Evolutionary conservation across 2,113 vertebrate species (phyloP), one percentile per base, ranked within the genome.

Genomic region (Pithys albifrons): DNA sequence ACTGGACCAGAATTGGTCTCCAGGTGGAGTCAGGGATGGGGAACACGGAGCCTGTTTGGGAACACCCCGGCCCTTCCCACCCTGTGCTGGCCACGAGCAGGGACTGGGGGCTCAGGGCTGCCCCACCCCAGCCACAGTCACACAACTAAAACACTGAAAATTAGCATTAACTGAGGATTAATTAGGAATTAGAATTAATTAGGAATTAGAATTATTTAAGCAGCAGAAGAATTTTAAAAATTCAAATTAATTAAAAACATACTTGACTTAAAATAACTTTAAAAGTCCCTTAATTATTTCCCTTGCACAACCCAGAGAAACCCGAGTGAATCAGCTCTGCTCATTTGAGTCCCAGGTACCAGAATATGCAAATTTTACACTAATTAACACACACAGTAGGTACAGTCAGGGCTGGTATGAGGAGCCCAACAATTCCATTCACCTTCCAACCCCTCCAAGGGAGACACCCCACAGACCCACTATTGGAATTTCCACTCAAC

Each of bases 21-120:
- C 58, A 15, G 81, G 81, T 10, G 3, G 20, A 20, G 31, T 6
- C 24, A 8, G n/a, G 11, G 31, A 45, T 19, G 25, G 35, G 65
- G 65, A 51, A 49, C 28, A 29, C 0, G 2, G 64, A 35, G 62
- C 8, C 16, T 0, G 25, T 1, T 37, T 29, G 4, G 31, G 12
- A 61, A 28, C 71, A 39, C n/a, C 31, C 71, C 17, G 5, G 49
- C 49, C 11, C 0, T 6, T 14, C 70, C 4, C 39, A 9, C 3
- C 3, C 25, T 2, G 19, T 7, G 51, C 39, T 10, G 25, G 39
- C 0, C 37, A 12, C 66, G 24, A 13, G 46, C 7, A 49, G 55
- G 15, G 61, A 5, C 35, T 22, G 72, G 19, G 45, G 59, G 1
- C 1, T 4, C 37, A 5, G 45, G 25, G 29, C 52, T 20, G 51